phyloP scores from a whole-genome alignment of 2,113 vertebrate species.

The Pelvicachromis taeniatus region DNA sequence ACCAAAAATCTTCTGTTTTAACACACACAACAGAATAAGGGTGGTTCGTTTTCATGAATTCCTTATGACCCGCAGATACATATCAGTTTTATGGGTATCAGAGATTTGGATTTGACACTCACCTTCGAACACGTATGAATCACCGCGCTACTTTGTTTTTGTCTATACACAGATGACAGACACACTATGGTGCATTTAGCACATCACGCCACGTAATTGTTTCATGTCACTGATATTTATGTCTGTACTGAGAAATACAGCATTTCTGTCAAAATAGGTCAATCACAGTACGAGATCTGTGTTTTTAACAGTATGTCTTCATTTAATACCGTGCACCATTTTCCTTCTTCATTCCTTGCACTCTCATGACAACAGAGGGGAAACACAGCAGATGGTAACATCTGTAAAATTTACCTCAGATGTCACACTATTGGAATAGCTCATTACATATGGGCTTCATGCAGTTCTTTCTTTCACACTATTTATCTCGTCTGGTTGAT shows the following conservation, averaged over 20 bases:
- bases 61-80: not conserved
- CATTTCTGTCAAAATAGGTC: conserved; percentile 14
- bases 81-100: not conserved
- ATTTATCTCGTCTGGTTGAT: not conserved
- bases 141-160: not conserved
- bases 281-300: not conserved
- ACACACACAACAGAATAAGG: not conserved
- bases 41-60: not conserved
- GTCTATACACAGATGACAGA: not conserved
- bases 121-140: not conserved
- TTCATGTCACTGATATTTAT: not conserved
- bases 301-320: conserved; percentile 12
- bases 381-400: conserved; percentile 51
- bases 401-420: conserved; percentile 40
- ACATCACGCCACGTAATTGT: not conserved
- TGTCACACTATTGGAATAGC: conserved; percentile 21
- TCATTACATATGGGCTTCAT: not conserved
- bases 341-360: conserved; percentile 2
- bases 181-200: not conserved
- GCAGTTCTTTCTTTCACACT: not conserved
- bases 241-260: conserved; percentile 9
- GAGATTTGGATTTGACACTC: not conserved
- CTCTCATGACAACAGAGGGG: conserved; percentile 1
- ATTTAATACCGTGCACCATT: conserved; percentile 15
- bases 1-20: not conserved